These are phyloP conservation scores for Bugulina stolonifera DNA, from an alignment of 2,888 invertebrate genomes.

Conservation along the genomic window DNA sequence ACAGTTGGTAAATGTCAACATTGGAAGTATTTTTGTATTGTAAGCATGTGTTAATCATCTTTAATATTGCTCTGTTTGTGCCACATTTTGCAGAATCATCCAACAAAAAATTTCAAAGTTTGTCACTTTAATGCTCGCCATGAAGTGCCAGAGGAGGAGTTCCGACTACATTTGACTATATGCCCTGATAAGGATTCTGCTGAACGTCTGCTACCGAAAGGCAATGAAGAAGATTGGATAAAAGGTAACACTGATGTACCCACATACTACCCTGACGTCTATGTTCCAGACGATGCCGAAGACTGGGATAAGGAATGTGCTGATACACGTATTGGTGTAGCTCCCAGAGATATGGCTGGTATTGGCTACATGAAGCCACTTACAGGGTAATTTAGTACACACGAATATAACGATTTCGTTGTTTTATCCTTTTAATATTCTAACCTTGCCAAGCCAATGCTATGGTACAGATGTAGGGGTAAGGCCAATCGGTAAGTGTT, in stretches of 20 bases:
- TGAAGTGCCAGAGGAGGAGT: conserved; percentile 38
- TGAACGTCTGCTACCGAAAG: not conserved
- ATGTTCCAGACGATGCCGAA: not conserved
- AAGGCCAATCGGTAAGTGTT: too few species aligned
- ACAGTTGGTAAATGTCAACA: too few species aligned
- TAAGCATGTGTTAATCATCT: too few species aligned
- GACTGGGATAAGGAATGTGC: conserved; percentile 4
- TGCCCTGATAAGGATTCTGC: conserved; percentile 36
- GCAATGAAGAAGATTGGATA: not conserved
- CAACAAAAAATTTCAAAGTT: conserved; percentile 33
- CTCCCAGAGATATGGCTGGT: not conserved
- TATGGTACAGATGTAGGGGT: too few species aligned
- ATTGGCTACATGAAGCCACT: conserved; percentile 5
- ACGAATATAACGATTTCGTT: too few species aligned
- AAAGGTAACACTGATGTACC: conserved; percentile 21
- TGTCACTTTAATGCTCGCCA: conserved; percentile 47
- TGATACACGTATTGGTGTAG: not conserved
- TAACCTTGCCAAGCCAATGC: too few species aligned
- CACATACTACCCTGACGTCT: conserved; percentile 14
- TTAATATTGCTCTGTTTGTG: too few species aligned
- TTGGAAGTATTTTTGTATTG: too few species aligned
- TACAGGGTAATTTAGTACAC: not conserved
- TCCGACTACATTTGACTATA: conserved; percentile 37
- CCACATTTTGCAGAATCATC: conserved; percentile 36
- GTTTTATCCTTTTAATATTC: too few species aligned